phyloP scores from a whole-genome alignment of 2,888 invertebrate genomes.

The Lysandra bellargus region DNA sequence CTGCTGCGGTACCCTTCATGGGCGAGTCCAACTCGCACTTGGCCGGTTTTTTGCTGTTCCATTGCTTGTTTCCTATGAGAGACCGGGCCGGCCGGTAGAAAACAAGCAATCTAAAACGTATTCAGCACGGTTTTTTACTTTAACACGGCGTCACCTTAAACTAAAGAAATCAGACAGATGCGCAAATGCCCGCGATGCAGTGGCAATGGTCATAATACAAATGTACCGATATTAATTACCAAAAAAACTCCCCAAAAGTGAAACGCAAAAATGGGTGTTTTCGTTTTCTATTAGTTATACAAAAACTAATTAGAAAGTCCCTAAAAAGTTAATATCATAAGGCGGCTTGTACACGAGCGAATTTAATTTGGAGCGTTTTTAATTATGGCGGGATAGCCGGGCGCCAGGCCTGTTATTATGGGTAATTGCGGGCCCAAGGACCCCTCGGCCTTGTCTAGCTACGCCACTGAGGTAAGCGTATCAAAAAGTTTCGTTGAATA shows the following conservation, averaged over 20 bases:
- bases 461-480: slow-evolving; percentile 42
- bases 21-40: too few species aligned
- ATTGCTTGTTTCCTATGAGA: too few species aligned
- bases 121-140: too few species aligned
- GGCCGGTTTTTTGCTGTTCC: too few species aligned
- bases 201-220: not conserved
- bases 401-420: slow-evolving; percentile 72
- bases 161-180: too few species aligned
- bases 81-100: too few species aligned
- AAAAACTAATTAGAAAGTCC: slow-evolving; percentile 76
- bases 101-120: too few species aligned
- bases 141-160: too few species aligned
- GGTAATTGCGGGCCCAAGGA: slow-evolving; percentile 78
- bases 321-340: slow-evolving; percentile 79
- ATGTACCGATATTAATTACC: slow-evolving; percentile 41
- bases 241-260: slow-evolving; percentile 1
- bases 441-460: slow-evolving; percentile 63
- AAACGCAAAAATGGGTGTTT: slow-evolving; percentile 8
- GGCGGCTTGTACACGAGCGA: slow-evolving; percentile 70
- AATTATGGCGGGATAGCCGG: slow-evolving; percentile 67
- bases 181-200: too few species aligned
- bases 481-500: not conserved
- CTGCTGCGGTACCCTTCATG: too few species aligned
- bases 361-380: slow-evolving; percentile 81
- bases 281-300: slow-evolving; percentile 44